These are phyloP conservation scores for Linnaemya vulpina DNA, from an alignment of 2,888 invertebrate species.

Conservation along the genomic window DNA sequence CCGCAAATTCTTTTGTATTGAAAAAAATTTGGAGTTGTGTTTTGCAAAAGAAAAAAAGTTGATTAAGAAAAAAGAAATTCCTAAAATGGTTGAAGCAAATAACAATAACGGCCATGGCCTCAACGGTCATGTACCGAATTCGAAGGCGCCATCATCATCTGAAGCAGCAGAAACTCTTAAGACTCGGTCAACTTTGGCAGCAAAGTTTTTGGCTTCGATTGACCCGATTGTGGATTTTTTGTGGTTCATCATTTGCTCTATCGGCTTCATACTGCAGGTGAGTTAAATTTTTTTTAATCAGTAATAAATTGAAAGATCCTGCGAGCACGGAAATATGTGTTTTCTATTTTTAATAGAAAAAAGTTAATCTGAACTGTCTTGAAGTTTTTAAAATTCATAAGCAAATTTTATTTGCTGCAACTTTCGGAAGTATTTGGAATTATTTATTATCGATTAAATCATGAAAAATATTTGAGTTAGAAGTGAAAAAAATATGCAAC, in stretches of 20 bases:
- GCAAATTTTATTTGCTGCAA: too few species aligned
- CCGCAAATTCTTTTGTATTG: constrained; percentile 7
- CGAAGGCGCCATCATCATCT: constrained; percentile 38
- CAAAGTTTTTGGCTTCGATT: constrained; percentile 74
- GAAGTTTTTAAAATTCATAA: too few species aligned
- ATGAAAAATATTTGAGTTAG: too few species aligned
- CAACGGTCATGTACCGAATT: constrained; percentile 58
- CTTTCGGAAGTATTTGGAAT: too few species aligned
- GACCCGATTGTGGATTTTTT: constrained; percentile 79
- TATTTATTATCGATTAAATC: too few species aligned
- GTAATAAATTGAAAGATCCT: neutral
- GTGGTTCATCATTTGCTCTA: constrained; percentile 80
- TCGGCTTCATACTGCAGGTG: constrained; percentile 81
- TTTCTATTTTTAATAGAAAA: too few species aligned
- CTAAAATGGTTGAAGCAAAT: constrained; percentile 78
- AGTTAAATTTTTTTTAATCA: constrained; percentile 61
- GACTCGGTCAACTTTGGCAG: constrained; percentile 63
- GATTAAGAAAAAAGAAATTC: constrained; percentile 34
- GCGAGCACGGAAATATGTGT: too few species aligned
- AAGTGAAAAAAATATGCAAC: too few species aligned
- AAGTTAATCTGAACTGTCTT: too few species aligned
- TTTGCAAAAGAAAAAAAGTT: constrained; percentile 53
- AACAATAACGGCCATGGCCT: constrained; percentile 76
- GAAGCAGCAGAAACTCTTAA: constrained; percentile 14
- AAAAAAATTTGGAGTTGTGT: neutral